These are phyloP conservation scores for Emmelina monodactyla DNA, from an alignment of 2,888 invertebrate species.

Conservation along the genomic window DNA sequence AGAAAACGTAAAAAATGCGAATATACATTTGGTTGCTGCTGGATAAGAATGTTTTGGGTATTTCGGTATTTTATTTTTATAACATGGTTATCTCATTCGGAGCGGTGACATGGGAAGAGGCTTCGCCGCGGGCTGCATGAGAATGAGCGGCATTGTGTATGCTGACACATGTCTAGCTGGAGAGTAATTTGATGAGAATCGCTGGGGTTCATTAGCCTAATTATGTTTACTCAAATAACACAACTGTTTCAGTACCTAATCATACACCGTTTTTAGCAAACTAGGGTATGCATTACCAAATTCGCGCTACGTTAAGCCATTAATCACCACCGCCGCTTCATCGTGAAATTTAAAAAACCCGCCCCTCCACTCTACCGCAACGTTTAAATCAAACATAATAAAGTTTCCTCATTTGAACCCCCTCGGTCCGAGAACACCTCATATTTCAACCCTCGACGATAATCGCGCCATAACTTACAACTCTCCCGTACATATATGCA, in stretches of 20 bases:
- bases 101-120: constrained; percentile 14
- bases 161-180: constrained; percentile 1
- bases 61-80: constrained; percentile 11
- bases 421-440: constrained; percentile 21
- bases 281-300: not conserved
- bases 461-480: constrained; percentile 43
- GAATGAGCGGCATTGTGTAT: constrained; percentile 20
- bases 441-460: constrained; percentile 32
- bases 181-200: not conserved
- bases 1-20: too few species aligned
- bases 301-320: not conserved
- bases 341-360: constrained; percentile 5
- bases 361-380: constrained; percentile 3
- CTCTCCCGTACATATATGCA: constrained; percentile 25
- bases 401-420: constrained; percentile 21
- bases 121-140: constrained; percentile 20
- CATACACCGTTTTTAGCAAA: not conserved
- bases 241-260: not conserved
- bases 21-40: too few species aligned
- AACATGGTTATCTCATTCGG: not conserved
- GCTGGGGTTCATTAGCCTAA: not conserved
- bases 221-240: not conserved
- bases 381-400: constrained; percentile 24
- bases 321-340: constrained; percentile 14
- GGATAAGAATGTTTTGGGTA: too few species aligned